Base-by-base conservation (phyloP, 2,113 vertebrate genomes). In the Dasypus novemcinctus region DNA sequence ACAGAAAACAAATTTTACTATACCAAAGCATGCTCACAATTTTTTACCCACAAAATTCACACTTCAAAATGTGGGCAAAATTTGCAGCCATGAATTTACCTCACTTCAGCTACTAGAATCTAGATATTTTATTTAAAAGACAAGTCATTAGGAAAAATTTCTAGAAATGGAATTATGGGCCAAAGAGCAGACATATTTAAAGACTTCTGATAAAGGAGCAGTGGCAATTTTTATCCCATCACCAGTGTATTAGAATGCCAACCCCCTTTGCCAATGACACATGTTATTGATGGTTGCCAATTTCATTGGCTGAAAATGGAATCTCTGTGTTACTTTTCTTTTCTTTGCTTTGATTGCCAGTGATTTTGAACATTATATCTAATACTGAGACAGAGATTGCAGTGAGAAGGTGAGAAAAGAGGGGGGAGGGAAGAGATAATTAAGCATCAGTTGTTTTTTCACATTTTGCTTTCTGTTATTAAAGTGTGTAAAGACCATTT, bases 191-290 rank as follows among this genome's bases (percentile, higher is more conserved):
- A 69, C 90, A 54, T 69, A 83, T 95, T 93, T 92, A 80, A 71
- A 95, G 63, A 52, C 38, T 96, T 84, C 17, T 87, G 85, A 87
- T 84, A 78, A 83, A 88, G n/a, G 4, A 95, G 71, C 66, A 87
- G 61, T 81, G 33, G 69, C 31, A 90, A 66, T 95, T 92, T 72
- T 41, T 7, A 96, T 12, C 36, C 29, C 14, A 80, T 87, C 81
- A 49, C 54, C n/a, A 90, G 31, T 57, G 21, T 66, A 71, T 64
- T 38, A 20, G 33, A 93, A 85, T 92, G 43, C 38, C 21, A 86
- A 25, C 9, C 29, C 27, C 69, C 59, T 33, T 64, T 68, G 33
- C 5, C 52, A 76, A 92, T 89, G 31, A 4, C 84, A 93, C 69
- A 75, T 74, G 54, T 49, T 91, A 91, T 46, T 83, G 63, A 83